Conservation (phyloP, 2,113 vertebrate species). For the Cheilinus undulatus region DNA sequence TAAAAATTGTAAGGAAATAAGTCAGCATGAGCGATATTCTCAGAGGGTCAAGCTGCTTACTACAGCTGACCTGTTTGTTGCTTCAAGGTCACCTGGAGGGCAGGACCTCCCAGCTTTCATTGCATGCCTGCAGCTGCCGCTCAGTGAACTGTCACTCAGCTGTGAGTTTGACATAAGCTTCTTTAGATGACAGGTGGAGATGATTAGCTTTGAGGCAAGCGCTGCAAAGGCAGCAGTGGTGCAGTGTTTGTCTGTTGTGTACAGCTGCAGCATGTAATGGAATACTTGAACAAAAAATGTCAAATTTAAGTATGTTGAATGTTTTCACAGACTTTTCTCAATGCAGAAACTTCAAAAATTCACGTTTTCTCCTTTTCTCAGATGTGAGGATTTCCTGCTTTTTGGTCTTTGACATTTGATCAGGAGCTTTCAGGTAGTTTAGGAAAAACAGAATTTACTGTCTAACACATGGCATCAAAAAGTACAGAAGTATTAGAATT, state of each 20-base stretch:
- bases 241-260: too few relatives aligned
- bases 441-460: too few relatives aligned
- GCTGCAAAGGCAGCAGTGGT: background rate
- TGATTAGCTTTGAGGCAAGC: background rate
- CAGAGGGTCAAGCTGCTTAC: constrained; percentile 17
- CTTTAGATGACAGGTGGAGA: constrained; percentile 39
- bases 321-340: too few relatives aligned
- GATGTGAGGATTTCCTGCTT: too few relatives aligned
- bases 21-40: background rate
- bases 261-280: background rate
- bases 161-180: constrained; percentile 27
- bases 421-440: too few relatives aligned
- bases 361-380: too few relatives aligned
- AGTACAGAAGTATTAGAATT: too few relatives aligned
- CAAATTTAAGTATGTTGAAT: too few relatives aligned
- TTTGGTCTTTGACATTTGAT: too few relatives aligned
- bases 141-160: background rate
- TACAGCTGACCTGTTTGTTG: constrained; percentile 41
- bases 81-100: constrained; percentile 59
- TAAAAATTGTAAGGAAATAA: constrained; percentile 8
- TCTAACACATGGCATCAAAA: too few relatives aligned
- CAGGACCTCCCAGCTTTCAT: constrained; percentile 24
- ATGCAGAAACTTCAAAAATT: too few relatives aligned
- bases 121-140: constrained; percentile 40
- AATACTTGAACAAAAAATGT: background rate